Evolutionary conservation across 2,888 invertebrate genomes (phyloP).

Genomic region (Eristalis intricaria): DNA sequence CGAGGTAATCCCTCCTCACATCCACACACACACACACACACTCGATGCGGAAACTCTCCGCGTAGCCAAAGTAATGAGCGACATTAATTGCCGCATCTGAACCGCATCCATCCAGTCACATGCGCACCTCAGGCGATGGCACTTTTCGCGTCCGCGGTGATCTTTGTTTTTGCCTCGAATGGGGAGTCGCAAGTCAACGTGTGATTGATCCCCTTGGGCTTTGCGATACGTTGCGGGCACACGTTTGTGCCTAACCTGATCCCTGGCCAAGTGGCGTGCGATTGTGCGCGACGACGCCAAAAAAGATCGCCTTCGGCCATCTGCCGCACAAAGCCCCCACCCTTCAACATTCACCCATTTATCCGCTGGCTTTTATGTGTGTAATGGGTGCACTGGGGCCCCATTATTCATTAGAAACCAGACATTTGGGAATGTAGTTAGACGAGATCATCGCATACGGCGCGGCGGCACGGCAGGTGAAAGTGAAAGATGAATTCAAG

Average conservation of each 20-base stretch:
- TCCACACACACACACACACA: background rate
- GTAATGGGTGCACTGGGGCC: conserved; percentile 62
- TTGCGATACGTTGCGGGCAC: background rate
- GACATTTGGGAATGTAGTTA: conserved; percentile 53
- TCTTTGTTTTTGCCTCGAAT: conserved; percentile 12
- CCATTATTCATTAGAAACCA: conserved; percentile 58
- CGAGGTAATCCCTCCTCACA: background rate
- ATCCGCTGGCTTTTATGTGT: conserved; percentile 33
- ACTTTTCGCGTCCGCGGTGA: conserved; percentile 19
- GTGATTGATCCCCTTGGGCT: conserved; percentile 13
- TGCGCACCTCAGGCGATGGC: conserved; percentile 18
- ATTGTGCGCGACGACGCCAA: background rate
- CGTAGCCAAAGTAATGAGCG: conserved; percentile 28
- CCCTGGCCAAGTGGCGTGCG: background rate
- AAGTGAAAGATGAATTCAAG: conserved; percentile 56
- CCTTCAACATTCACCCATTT: conserved; percentile 39
- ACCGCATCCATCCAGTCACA: conserved; percentile 11
- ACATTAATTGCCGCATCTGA: conserved; percentile 9
- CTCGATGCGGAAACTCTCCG: conserved; percentile 36
- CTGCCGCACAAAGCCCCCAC: background rate
- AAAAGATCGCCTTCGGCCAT: background rate
- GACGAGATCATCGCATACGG: conserved; percentile 52
- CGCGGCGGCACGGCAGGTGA: conserved; percentile 42
- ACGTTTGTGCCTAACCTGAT: background rate
- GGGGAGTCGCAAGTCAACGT: background rate